Conservation (phyloP, 2,113 vertebrate genomes). For the Xyliphius kryptos region DNA sequence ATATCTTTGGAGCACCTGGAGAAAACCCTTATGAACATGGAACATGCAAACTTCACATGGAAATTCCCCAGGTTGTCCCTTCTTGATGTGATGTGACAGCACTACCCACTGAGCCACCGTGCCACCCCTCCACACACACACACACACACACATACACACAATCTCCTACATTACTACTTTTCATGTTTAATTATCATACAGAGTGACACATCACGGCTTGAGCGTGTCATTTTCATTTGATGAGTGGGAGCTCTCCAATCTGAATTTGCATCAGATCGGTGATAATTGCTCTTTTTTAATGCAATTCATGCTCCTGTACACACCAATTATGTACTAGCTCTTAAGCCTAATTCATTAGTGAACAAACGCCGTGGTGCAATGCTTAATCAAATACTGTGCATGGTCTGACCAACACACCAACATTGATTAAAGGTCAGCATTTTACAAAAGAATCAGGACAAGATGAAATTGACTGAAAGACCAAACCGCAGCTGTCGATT, state of each 20-base stretch:
- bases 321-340: constrained; percentile 43
- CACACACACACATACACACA: neutral
- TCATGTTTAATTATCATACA: constrained; percentile 29
- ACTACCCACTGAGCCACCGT: too few relatives aligned
- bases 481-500: constrained; percentile 4
- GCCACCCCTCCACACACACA: too few relatives aligned
- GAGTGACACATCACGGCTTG: constrained; percentile 16
- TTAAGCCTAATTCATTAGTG: constrained; percentile 46
- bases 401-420: constrained; percentile 24
- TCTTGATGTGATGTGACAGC: too few relatives aligned
- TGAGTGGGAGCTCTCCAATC: constrained; percentile 20
- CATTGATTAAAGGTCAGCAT: constrained; percentile 36
- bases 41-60: too few relatives aligned
- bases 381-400: constrained; percentile 37
- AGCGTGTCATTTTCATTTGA: constrained; percentile 37
- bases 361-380: constrained; percentile 35
- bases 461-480: constrained; percentile 8
- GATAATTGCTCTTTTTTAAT: constrained; percentile 46
- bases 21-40: too few relatives aligned
- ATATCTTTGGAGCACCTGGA: too few relatives aligned
- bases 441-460: constrained; percentile 29
- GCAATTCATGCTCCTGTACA: constrained; percentile 44
- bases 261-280: constrained; percentile 37
- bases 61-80: too few relatives aligned
- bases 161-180: constrained; percentile 1